These are phyloP conservation scores for Hydrozoanthus gracilis DNA, from an alignment of 92 coral and sea anemone genomes.

Conservation along the genomic window DNA sequence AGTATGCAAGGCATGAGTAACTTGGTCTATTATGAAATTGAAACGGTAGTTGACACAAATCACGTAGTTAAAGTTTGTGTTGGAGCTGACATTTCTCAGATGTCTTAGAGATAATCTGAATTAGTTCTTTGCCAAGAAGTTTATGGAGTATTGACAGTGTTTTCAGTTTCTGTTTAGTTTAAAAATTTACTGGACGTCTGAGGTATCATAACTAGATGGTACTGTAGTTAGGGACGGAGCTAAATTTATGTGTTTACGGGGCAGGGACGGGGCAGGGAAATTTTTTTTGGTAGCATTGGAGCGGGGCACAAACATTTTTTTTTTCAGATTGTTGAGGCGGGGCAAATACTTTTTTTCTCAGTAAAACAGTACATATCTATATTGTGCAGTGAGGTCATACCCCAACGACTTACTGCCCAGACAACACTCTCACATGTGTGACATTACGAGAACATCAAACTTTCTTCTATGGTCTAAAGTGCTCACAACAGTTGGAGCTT, in stretches of 20 bases:
- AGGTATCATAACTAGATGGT: slow-evolving; percentile 15
- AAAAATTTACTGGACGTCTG: background rate
- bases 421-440: slow-evolving; percentile 16
- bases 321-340: no score
- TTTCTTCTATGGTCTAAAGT: slow-evolving; percentile 13
- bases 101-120: background rate
- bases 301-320: no score
- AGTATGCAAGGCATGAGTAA: background rate
- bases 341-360: no score
- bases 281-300: no score
- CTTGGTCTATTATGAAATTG: background rate
- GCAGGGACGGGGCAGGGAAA: no score
- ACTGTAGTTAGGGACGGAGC: background rate
- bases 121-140: background rate
- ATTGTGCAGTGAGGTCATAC: slow-evolving; percentile 20
- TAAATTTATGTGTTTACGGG: no score
- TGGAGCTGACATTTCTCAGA: slow-evolving; percentile 7
- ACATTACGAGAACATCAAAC: background rate
- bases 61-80: slow-evolving; percentile 17
- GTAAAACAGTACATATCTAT: background rate
- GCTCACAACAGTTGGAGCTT: background rate
- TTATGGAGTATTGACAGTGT: slow-evolving; percentile 4
- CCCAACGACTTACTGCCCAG: slow-evolving; percentile 10
- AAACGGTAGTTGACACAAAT: background rate
- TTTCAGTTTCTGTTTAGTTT: background rate